Evolutionary conservation across 1,140 invertebrate genomes (phyloP).

Genomic region (Agrilus planipennis): DNA sequence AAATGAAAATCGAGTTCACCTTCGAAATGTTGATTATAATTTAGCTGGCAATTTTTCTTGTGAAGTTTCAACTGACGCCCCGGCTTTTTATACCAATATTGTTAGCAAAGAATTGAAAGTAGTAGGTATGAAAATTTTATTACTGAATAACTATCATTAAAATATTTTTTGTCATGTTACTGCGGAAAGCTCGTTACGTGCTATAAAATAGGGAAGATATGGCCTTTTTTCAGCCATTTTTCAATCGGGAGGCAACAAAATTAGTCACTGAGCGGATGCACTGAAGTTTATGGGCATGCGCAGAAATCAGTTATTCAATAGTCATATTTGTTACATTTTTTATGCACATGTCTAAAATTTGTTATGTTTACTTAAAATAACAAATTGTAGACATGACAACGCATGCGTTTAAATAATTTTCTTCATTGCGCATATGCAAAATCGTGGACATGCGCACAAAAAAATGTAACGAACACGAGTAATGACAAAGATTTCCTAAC

Average conservation of each 20-base stretch:
- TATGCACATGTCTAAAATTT: too few relatives aligned
- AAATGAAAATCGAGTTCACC: slow-evolving; percentile 59
- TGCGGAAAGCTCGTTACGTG: neutral
- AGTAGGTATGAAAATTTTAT: slow-evolving; percentile 54
- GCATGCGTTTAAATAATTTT: too few relatives aligned
- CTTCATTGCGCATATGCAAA: too few relatives aligned
- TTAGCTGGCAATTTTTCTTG: slow-evolving; percentile 72
- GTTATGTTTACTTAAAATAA: too few relatives aligned
- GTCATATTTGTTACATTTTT: too few relatives aligned
- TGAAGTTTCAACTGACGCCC: slow-evolving; percentile 72
- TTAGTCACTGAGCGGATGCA: neutral
- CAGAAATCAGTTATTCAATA: neutral
- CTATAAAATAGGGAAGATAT: neutral
- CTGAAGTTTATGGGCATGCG: neutral
- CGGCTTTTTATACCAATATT: slow-evolving; percentile 55
- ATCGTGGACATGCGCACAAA: too few relatives aligned
- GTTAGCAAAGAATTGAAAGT: slow-evolving; percentile 55
- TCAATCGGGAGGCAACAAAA: neutral
- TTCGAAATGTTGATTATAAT: slow-evolving; percentile 55
- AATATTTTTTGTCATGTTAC: neutral
- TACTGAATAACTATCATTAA: too few relatives aligned
- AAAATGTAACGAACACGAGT: too few relatives aligned
- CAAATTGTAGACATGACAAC: too few relatives aligned
- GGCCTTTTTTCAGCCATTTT: neutral
- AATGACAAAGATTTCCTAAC: too few relatives aligned